Base-by-base conservation (phyloP, 2,888 invertebrate species). In the Biston betularia region DNA sequence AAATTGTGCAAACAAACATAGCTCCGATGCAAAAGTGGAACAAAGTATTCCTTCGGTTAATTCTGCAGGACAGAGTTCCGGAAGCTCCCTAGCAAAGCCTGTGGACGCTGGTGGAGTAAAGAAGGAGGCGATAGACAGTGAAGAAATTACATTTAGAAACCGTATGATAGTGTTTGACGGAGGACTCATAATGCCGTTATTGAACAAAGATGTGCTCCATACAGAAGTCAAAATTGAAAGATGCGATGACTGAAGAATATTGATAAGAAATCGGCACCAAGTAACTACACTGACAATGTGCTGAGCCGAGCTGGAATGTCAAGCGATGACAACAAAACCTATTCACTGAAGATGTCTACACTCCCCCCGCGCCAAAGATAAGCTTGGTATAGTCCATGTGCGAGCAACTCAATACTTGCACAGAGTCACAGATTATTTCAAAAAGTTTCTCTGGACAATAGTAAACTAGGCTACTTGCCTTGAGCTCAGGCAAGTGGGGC, bases 221-320 rank as follows among this genome's bases (percentile, higher is more conserved):
- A 34, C 34, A 1, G 50, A 50, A 34, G n/a, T 50, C 34, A 50
- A 50, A 34, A 50, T 50, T 6, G 50, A 50, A 50, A 50, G n/a
- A n/a, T 6, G 8, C n/a, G 34, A 50, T 7, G 24, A n/a, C 10
- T 48, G n/a, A 34, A 50, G 5, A n/a, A n/a, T 1, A n/a, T 10
- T 33, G 24, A n/a, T 10, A 24, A 24, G 10, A 48, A 0, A 48
- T 7, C 4, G 9, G 42, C 1, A 10, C 11, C 0, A 11, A 11
- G 11, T 42, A 42, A 11, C 0, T 10, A 42, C 0, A 42, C 9
- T 4, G 10, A 42, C 1, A 24, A 2, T 24, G 3, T 24, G 24
- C 24, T 24, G 24, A 3, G 3, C 24, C 24, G 3, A 2, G 24
- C 24, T 24, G 24, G 24, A 24, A 24, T 24, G 24, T 3, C 24